A percentile compares a stretch with the other conserved stretches of the same genome.
phyloP scores from a whole-genome alignment of 2,888 invertebrate species.

The Cotesia congregata region DNA sequence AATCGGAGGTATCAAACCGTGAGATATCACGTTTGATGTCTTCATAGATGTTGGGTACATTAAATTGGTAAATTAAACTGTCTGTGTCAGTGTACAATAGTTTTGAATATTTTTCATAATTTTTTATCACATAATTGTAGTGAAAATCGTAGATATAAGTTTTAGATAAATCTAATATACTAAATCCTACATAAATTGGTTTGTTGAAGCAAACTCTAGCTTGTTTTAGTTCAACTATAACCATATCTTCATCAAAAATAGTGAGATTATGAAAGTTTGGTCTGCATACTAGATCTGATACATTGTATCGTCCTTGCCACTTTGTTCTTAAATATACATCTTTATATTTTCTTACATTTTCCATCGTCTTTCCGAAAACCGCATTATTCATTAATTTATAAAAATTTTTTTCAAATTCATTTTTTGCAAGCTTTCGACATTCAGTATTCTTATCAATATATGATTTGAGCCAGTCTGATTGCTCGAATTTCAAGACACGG shows the following conservation, averaged over 20 bases:
- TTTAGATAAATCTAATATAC: conserved; percentile 43
- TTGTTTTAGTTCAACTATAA: conserved; percentile 55
- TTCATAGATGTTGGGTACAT: conserved; percentile 24
- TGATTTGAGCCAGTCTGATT: conserved; percentile 21
- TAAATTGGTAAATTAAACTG: conserved; percentile 35
- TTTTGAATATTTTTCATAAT: conserved; percentile 32
- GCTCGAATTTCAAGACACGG: conserved; percentile 28
- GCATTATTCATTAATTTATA: conserved; percentile 37
- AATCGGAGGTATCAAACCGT: conserved; percentile 58
- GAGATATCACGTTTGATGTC: conserved; percentile 45
- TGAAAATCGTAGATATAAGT: conserved; percentile 47
- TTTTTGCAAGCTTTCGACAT: background rate
- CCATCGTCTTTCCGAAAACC: conserved; percentile 32
- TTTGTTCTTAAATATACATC: conserved; percentile 56
- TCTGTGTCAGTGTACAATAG: conserved; percentile 42
- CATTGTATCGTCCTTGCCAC: conserved; percentile 48
- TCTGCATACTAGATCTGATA: conserved; percentile 40
- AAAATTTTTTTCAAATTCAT: conserved; percentile 19
- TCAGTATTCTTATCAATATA: conserved; percentile 32
- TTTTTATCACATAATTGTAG: conserved; percentile 40
- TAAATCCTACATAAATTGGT: conserved; percentile 45
- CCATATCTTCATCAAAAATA: conserved; percentile 60
- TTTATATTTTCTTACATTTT: conserved; percentile 53
- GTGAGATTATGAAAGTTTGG: conserved; percentile 56
- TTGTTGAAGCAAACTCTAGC: conserved; percentile 40